phyloP scores from a whole-genome alignment of 2,113 vertebrate species.

The Cololabis saira region DNA sequence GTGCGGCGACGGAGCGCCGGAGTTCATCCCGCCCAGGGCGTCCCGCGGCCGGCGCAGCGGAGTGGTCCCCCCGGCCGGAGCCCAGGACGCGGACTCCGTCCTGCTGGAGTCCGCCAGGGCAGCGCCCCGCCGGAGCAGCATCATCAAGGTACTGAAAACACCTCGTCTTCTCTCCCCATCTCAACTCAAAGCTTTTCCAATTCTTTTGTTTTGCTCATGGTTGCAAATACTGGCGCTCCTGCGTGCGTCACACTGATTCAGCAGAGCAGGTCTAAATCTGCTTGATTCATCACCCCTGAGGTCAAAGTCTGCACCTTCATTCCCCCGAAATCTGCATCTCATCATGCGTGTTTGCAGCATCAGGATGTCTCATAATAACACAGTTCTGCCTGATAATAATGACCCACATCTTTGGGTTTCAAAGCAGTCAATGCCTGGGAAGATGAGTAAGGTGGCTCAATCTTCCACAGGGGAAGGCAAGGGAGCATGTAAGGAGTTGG shows the following conservation, averaged over 20 bases:
- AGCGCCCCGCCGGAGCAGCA: constrained; percentile 93
- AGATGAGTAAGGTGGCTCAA: neutral
- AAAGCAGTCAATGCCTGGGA: constrained; percentile 12
- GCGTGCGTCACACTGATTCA: too few relatives aligned
- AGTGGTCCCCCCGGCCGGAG: constrained; percentile 72
- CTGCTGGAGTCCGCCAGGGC: constrained; percentile 87
- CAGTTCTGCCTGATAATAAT: too few relatives aligned
- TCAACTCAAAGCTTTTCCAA: neutral
- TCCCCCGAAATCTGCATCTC: too few relatives aligned
- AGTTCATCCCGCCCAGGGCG: constrained; percentile 63
- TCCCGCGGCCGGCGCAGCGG: constrained; percentile 86
- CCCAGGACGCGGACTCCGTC: constrained; percentile 79
- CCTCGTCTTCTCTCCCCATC: neutral
- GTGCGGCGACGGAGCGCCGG: constrained; percentile 76
- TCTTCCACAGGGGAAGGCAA: too few relatives aligned
- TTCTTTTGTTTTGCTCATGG: too few relatives aligned
- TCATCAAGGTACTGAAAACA: constrained; percentile 88
- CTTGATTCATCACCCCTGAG: too few relatives aligned
- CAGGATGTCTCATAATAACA: too few relatives aligned
- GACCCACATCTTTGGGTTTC: neutral
- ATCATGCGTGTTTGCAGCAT: too few relatives aligned
- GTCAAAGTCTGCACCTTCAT: too few relatives aligned
- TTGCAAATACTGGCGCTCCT: too few relatives aligned
- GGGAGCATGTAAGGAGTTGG: too few relatives aligned
- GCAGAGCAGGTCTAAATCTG: too few relatives aligned